These are phyloP conservation scores for Dendrolimus kikuchii DNA, from an alignment of 1,140 invertebrate species.

Conservation along the genomic window DNA sequence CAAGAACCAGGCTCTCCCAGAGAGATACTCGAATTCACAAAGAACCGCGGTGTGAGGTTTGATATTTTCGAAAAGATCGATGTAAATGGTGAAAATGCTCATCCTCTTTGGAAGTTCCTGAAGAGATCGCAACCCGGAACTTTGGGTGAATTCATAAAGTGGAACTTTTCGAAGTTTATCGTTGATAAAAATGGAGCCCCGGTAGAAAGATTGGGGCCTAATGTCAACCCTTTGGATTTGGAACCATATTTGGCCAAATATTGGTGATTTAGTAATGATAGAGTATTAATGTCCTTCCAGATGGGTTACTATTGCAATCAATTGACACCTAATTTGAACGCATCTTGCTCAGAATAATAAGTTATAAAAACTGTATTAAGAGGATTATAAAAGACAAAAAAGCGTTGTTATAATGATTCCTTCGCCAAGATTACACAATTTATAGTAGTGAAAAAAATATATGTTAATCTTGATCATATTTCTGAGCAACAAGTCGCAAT, in stretches of 20 bases:
- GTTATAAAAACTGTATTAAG: too few species aligned
- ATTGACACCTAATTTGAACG: too few species aligned
- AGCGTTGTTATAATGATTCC: too few species aligned
- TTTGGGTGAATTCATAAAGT: conserved; percentile 90
- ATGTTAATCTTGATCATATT: too few species aligned
- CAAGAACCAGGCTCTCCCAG: conserved; percentile 84
- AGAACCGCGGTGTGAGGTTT: conserved; percentile 81
- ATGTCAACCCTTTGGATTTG: conserved; percentile 76
- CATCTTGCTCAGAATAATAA: too few species aligned
- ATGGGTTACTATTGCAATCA: too few species aligned
- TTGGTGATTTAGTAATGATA: conserved; percentile 21
- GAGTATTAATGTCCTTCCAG: too few species aligned
- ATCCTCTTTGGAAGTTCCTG: conserved; percentile 88
- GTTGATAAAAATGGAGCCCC: conserved; percentile 90
- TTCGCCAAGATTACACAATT: too few species aligned
- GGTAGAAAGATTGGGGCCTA: conserved; percentile 86
- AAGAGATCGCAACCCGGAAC: conserved; percentile 77
- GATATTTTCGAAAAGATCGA: conserved; percentile 87
- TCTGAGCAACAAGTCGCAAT: too few species aligned
- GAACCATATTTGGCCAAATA: conserved; percentile 45
- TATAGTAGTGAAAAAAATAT: too few species aligned
- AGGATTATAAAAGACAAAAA: too few species aligned
- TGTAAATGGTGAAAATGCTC: conserved; percentile 89
- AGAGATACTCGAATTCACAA: conserved; percentile 83
- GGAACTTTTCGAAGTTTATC: conserved; percentile 98